Base-by-base conservation (phyloP, 2,888 invertebrate species). In the Neoaliturus tenellus region DNA sequence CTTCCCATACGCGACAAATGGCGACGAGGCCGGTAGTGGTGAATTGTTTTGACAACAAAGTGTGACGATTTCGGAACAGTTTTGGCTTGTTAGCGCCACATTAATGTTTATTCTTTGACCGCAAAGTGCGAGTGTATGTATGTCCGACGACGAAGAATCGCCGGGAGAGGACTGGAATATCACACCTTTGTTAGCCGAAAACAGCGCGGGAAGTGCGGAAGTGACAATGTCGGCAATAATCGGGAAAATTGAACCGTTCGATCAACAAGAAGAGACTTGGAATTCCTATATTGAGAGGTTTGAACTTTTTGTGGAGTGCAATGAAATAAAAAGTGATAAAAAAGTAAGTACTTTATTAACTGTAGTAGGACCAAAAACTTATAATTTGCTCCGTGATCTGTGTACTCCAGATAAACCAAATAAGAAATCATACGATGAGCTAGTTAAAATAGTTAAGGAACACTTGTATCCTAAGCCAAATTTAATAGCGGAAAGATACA, bases 291-390 rank as follows among this genome's bases (percentile, higher is more conserved):
- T 80, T 20, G 80, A 80, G 80, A 20, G 78, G 20, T 83, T 83
- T n/a, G 80, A 83, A 73, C 51, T 80, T 14, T 80, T 62, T 83
- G 25, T 78, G 2, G 20, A 25, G 1, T 83, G 58, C 25, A 83
- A 83, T 67, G 35, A 35, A 14, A 48, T 83, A 28, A 12, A 2
- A 28, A 55, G 25, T 2, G 48, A 41, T 14, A 80, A 80, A 35
- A 83, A 80, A 51, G 83, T 83, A 0, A 67, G 44, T 35, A 83
- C 69, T 3, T 83, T 83, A 14, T 39, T 83, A 44, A 83, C 80
- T 4, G 35, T 83, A 44, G 48, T 83, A 12, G 83, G 80, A 0
- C 8, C 44, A 41, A 75, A 83, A 51, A 75, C 48, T 14, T 83
- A 33, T 51, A 48, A 28, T 0, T 51, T 83, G 31, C 33, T 83